These are phyloP conservation scores for Chamaetylas fuelleborni DNA, from an alignment of 2,113 vertebrate species.

Conservation along the genomic window DNA sequence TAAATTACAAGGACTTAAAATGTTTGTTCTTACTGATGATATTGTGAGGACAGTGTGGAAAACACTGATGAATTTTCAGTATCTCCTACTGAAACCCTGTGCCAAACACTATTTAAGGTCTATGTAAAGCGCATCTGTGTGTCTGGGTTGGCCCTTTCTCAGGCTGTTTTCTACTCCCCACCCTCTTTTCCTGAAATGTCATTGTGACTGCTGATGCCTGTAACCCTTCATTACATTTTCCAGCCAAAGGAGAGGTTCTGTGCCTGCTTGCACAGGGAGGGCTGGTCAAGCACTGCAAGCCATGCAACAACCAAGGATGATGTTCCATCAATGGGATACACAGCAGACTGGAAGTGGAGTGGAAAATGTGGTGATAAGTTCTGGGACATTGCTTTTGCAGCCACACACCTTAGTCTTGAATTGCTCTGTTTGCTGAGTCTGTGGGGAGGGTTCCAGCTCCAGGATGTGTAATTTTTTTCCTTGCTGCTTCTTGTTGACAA, in stretches of 20 bases:
- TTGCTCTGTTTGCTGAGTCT: not conserved
- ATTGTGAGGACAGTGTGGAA: not conserved
- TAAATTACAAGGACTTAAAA: not conserved
- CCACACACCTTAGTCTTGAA: not conserved
- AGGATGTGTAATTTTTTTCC: not conserved
- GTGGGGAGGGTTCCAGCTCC: not conserved
- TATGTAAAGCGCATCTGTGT: not conserved
- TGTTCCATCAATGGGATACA: not conserved
- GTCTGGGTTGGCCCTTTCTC: not conserved
- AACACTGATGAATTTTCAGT: not conserved
- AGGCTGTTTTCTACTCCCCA: not conserved
- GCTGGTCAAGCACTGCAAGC: accelerated
- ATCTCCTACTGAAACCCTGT: not conserved
- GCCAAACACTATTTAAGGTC: not conserved
- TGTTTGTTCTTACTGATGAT: not conserved
- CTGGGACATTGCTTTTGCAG: not conserved
- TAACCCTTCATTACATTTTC: not conserved
- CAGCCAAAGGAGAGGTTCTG: not conserved
- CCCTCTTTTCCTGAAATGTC: not conserved
- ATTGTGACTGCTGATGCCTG: not conserved
- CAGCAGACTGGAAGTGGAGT: not conserved
- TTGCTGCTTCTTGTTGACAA: not conserved
- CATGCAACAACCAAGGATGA: not conserved
- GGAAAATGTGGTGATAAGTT: not conserved
- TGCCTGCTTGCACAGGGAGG: not conserved